Conservation (phyloP, 2,797 vertebrate species). For the Orientallactaga sibirica region DNA sequence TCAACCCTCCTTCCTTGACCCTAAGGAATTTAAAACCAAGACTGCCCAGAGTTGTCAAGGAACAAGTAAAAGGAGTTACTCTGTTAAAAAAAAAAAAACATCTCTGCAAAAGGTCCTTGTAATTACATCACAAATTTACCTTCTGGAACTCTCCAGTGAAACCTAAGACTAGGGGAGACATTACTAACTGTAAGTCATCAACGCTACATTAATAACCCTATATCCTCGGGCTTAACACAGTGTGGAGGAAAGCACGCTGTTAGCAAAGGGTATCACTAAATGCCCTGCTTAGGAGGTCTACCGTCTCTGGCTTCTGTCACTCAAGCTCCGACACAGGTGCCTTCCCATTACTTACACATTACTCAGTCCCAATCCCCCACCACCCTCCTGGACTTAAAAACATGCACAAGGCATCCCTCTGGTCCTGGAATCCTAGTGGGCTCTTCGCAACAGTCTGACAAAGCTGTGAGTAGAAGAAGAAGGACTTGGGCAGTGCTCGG, state of each 20-base stretch:
- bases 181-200: background rate
- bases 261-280: no score
- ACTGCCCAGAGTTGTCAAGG: background rate
- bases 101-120: background rate
- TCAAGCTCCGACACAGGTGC: rapidly evolving
- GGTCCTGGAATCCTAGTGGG: background rate
- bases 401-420: background rate
- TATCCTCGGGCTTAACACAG: background rate
- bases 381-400: rapidly evolving
- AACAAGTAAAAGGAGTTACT: background rate
- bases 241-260: background rate
- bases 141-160: slow-evolving; percentile 3
- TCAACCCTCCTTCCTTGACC: no score
- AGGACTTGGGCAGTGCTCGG: background rate
- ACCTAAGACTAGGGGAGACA: background rate
- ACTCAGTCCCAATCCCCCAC: background rate
- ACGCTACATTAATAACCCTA: background rate
- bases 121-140: background rate
- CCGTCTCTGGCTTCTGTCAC: background rate
- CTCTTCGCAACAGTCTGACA: background rate
- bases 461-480: background rate
- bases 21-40: background rate
- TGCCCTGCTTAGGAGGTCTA: background rate
- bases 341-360: rapidly evolving
- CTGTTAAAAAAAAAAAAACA: background rate